Evolutionary conservation across 1,140 invertebrate genomes (phyloP), one percentile per base, ranked within the genome.

Genomic region (Trissolcus basalis): DNA sequence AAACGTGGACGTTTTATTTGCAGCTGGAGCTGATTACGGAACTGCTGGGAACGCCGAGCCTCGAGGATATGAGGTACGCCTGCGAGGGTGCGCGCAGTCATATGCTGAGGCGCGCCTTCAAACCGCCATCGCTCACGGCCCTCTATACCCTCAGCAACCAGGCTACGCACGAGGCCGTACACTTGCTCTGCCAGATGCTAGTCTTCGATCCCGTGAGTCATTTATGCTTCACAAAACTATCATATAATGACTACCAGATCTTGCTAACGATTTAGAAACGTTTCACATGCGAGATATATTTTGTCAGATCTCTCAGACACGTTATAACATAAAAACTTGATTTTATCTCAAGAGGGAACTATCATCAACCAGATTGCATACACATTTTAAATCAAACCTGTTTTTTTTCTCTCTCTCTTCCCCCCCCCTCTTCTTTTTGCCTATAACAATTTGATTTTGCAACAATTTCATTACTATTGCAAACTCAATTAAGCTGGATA

Each of bases 121-220:
- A 98, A 87, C 94, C 94, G 67, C 93, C 96, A 35, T 95, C 96
- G 48, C 91, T 98, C 53, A 94, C 95, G 59, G 94, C 96, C 33
- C 91, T 99, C 49, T 98, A 98, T 89, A 96, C 94, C 48, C 91
- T 98, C 15, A 96, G 95, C 58, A 93, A 92, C 78, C 96, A 98
- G 85, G 96, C 96, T 70, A 98, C 96, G 50, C 97, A 97, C 82
- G 98, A 99, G 90, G 98, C 97, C 56, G 96, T 99, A 56, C 97
- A 99, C 90, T 91, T 99, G 78, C 91, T 98, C n/a, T 96, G 95
- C 85, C 96, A 98, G 90, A 98, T 99, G 97, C 92, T 99, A 43
- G 95, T 97, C 54, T 98, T 99, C 89, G 96, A 99, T 92, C 97
- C 98, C 48, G 96, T 97, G 90, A 93, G 92, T 92, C 70, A 64